These are phyloP conservation scores for Masticophis lateralis DNA, from an alignment of 2,797 vertebrate genomes.

Conservation along the genomic window DNA sequence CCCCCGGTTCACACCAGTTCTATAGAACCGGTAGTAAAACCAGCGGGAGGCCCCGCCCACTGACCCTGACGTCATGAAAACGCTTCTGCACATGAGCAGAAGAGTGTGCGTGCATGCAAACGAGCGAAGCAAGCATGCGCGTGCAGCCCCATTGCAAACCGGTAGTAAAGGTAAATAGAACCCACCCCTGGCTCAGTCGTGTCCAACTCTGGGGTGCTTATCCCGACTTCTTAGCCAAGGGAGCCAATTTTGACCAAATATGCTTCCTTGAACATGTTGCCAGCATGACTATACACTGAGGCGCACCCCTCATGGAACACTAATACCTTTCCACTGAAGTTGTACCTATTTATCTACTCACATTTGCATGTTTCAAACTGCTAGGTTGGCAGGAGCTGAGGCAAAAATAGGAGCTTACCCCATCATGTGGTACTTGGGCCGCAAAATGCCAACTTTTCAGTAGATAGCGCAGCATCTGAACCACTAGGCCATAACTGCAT, in stretches of 20 bases:
- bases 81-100: no score
- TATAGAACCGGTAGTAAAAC: no score
- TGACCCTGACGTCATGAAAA: no score
- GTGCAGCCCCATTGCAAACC: no score
- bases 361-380: not conserved
- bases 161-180: no score
- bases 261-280: not conserved
- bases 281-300: not conserved
- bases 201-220: not conserved
- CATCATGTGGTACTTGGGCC: not conserved
- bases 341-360: not conserved
- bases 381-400: not conserved
- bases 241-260: not conserved
- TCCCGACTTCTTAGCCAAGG: not conserved
- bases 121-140: no score
- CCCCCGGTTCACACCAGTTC: no score
- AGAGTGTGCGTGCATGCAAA: no score
- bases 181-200: not conserved
- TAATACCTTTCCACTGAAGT: not conserved
- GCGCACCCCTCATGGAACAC: not conserved
- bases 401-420: not conserved
- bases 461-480: not conserved
- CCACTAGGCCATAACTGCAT: not conserved
- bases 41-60: no score
- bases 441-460: not conserved